phyloP scores from a whole-genome alignment of 2,797 vertebrate genomes.

The Sciaenops ocellatus region DNA sequence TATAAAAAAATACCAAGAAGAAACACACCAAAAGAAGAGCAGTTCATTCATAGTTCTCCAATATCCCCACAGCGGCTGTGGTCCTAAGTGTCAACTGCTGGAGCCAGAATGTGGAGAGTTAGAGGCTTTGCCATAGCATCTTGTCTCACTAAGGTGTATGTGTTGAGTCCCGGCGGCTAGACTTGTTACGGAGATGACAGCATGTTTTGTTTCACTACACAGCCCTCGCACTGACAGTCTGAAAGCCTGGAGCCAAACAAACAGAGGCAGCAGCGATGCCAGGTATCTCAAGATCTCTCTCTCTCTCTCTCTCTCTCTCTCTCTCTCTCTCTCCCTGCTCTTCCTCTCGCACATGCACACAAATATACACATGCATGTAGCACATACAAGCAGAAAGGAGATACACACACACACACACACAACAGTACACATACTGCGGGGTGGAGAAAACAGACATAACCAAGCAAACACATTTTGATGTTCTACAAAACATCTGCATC shows the following conservation, averaged over 20 bases:
- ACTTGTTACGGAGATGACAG: conserved; percentile 86
- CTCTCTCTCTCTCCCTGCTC: conserved; percentile 6
- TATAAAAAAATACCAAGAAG: conserved; percentile 18
- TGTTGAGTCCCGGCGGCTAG: conserved; percentile 74
- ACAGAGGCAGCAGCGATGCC: conserved; percentile 78
- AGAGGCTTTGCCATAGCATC: conserved; percentile 65
- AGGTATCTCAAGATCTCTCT: conserved; percentile 76
- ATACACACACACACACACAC: conserved; percentile 1
- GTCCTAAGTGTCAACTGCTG: conserved; percentile 71
- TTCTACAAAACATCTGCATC: conserved; percentile 69
- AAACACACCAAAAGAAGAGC: conserved; percentile 3
- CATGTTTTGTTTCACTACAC: conserved; percentile 83
- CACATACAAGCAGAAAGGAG: conserved; percentile 35
- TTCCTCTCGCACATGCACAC: conserved; percentile 6
- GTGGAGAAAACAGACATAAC: conserved; percentile 32
- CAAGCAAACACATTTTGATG: conserved; percentile 48
- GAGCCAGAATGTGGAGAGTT: conserved; percentile 63
- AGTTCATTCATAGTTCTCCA: conserved; percentile 51
- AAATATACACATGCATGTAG: conserved; percentile 21
- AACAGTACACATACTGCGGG: conserved; percentile 28
- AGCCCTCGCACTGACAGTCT: conserved; percentile 79
- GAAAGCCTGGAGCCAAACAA: conserved; percentile 84
- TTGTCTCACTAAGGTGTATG: conserved; percentile 74
- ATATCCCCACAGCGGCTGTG: conserved; percentile 51
- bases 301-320: conserved; percentile 25